Conservation (phyloP, 1,140 invertebrate genomes). For the Aphaenogaster ashmeadi region DNA sequence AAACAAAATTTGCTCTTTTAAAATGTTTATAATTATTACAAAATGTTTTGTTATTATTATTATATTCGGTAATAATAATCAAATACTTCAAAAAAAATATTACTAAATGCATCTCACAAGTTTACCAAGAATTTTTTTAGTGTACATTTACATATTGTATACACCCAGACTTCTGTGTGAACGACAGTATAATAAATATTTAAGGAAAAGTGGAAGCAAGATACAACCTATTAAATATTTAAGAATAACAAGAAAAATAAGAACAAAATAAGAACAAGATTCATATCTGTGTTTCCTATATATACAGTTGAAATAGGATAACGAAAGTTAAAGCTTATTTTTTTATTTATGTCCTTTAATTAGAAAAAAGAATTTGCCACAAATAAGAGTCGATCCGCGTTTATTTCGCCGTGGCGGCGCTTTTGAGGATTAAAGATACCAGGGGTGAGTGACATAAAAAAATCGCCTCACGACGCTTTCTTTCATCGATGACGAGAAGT, state of each 20-base stretch:
- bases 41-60: too few species aligned
- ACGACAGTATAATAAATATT: background rate
- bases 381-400: background rate
- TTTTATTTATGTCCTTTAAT: background rate
- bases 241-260: background rate
- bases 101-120: too few species aligned
- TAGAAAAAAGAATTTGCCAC: background rate
- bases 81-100: too few species aligned
- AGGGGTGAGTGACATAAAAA: background rate
- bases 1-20: too few species aligned
- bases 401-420: background rate
- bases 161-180: background rate
- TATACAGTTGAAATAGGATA: background rate
- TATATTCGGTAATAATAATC: too few species aligned
- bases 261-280: background rate
- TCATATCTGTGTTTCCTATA: background rate
- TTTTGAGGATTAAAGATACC: conserved; percentile 21
- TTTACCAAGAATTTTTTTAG: too few species aligned
- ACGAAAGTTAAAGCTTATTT: background rate
- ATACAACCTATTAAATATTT: background rate
- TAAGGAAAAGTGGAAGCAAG: background rate
- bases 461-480: background rate
- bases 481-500: background rate
- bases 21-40: too few species aligned
- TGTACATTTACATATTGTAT: background rate